Conservation (phyloP, 2,113 vertebrate species). For the Eclectus roratus region DNA sequence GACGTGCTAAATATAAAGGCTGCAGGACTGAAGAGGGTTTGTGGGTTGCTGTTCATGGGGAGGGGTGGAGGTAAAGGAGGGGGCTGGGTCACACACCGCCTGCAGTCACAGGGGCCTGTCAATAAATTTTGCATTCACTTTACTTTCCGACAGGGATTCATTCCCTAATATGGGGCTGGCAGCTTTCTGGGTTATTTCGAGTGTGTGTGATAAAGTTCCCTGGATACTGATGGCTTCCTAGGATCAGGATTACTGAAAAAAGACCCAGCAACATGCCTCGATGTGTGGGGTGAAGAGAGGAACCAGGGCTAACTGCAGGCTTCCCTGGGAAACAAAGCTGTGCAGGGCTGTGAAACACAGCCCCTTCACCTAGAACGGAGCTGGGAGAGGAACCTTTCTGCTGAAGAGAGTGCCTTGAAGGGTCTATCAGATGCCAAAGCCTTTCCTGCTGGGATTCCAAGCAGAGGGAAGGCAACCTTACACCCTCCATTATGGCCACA, state of each 20-base stretch:
- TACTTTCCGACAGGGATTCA: constrained; percentile 82
- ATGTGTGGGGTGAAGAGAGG: constrained; percentile 29
- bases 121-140: constrained; percentile 85
- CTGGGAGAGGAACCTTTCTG: neutral
- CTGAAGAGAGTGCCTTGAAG: neutral
- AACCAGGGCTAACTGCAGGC: neutral
- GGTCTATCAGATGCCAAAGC: neutral
- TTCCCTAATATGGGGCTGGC: constrained; percentile 93
- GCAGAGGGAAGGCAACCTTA: neutral
- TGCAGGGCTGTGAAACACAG: neutral
- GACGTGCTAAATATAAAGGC: constrained; percentile 51
- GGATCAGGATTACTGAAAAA: constrained; percentile 63
- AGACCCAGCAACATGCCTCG: neutral
- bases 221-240: constrained; percentile 72
- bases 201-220: constrained; percentile 93
- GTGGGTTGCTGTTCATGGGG: neutral
- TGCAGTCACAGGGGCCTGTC: constrained; percentile 80
- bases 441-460: neutral
- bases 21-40: neutral
- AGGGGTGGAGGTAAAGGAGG: constrained; percentile 2
- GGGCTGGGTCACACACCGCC: constrained; percentile 57
- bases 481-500: neutral
- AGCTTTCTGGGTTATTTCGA: constrained; percentile 96
- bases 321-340: neutral
- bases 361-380: neutral